Evolutionary conservation across 2,113 vertebrate genomes (phyloP).

Genomic region (Hipposideros armiger): DNA sequence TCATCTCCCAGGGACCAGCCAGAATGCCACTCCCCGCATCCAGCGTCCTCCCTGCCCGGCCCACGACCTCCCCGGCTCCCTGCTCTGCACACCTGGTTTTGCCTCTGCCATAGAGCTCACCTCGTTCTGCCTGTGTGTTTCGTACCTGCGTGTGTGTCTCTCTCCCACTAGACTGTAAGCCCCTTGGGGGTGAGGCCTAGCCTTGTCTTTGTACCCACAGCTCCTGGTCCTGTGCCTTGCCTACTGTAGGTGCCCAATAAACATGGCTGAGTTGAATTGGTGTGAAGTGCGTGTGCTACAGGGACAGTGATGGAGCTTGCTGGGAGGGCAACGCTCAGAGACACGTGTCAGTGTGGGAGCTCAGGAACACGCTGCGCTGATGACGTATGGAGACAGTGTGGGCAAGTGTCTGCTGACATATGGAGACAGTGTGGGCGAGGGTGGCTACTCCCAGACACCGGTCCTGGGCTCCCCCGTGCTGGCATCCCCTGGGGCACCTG

Average conservation of each 20-base stretch:
- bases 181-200: neutral
- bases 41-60: neutral
- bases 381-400: neutral
- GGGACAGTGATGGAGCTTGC: accelerated
- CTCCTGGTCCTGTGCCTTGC: constrained; percentile 12
- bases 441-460: accelerated
- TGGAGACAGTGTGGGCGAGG: neutral
- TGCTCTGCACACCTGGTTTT: neutral
- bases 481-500: neutral
- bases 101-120: neutral
- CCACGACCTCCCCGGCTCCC: neutral
- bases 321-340: neutral
- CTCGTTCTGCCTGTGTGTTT: neutral
- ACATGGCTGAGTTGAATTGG: constrained; percentile 19
- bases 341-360: neutral
- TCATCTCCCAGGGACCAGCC: accelerated
- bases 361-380: neutral
- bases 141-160: neutral
- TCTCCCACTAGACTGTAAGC: neutral
- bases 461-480: neutral
- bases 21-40: neutral
- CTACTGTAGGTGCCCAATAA: constrained; percentile 64
- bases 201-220: neutral
- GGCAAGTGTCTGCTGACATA: too few relatives aligned
- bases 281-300: neutral